Evolutionary conservation across 2,888 invertebrate species (phyloP).

Genomic region (Orchesellides sinensis): DNA sequence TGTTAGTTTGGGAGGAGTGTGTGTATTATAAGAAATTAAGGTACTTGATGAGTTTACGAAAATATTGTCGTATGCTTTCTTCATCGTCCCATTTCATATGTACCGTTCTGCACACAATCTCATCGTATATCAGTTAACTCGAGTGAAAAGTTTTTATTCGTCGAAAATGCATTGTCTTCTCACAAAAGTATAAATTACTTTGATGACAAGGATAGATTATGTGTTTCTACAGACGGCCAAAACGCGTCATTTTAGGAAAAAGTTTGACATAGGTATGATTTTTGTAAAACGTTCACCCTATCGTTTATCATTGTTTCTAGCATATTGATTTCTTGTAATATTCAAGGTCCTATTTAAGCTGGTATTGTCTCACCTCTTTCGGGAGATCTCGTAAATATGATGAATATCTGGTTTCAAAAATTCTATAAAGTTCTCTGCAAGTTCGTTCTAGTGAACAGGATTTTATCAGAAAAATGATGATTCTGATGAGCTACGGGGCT

Average conservation of each 20-base stretch:
- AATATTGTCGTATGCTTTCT: conserved; percentile 17
- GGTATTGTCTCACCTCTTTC: not conserved
- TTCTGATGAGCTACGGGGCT: conserved; percentile 20
- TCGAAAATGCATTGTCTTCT: conserved; percentile 1
- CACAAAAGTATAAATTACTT: not conserved
- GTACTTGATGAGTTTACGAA: conserved; percentile 20
- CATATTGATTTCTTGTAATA: too few species aligned
- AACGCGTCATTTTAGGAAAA: not conserved
- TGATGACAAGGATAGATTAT: too few species aligned
- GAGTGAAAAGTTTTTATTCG: conserved; percentile 42
- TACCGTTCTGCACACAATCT: too few species aligned
- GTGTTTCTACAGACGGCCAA: too few species aligned
- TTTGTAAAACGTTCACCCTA: too few species aligned
- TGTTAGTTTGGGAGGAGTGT: not conserved
- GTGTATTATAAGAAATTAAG: not conserved
- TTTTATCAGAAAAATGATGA: conserved; percentile 23
- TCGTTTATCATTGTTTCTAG: too few species aligned
- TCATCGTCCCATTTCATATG: not conserved
- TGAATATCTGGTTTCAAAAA: not conserved
- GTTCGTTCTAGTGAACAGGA: conserved; percentile 4
- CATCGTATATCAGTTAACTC: conserved; percentile 18
- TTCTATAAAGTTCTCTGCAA: too few species aligned
- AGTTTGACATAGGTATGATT: too few species aligned
- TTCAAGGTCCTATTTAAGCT: too few species aligned
- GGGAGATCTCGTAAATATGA: not conserved